Percentiles rank a stretch among this genome's conserved stretches.
Evolutionary conservation across 1,140 invertebrate genomes (phyloP).

Genomic region (Alviniconcha marisindica): DNA sequence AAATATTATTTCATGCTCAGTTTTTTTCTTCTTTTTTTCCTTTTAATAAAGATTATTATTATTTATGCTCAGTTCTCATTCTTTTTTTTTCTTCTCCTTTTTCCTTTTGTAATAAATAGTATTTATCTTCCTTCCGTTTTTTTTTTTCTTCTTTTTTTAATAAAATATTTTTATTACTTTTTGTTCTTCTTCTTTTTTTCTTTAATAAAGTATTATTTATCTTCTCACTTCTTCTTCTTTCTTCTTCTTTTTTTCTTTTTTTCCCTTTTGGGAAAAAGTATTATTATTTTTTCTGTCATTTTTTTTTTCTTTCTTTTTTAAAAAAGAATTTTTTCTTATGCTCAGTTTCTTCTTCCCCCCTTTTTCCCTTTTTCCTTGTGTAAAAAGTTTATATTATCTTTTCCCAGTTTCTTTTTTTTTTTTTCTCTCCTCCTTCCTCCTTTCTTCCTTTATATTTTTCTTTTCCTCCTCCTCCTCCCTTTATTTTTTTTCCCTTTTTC

Average conservation of each 20-base stretch:
- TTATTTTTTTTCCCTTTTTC: slow-evolving; percentile 1
- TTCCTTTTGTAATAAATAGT: too few relatives aligned
- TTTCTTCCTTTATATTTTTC: not conserved
- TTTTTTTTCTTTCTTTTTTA: not conserved
- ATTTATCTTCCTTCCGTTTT: not conserved
- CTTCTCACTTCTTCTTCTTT: slow-evolving; percentile 1
- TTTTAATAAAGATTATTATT: not conserved
- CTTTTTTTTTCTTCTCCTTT: not conserved
- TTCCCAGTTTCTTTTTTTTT: not conserved
- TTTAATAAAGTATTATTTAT: too few relatives aligned
- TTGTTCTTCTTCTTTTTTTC: too few relatives aligned
- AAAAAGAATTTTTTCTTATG: not conserved
- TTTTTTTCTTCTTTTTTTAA: too few relatives aligned
- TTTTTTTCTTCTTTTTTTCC: too few relatives aligned
- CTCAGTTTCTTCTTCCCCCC: not conserved
- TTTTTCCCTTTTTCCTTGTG: not conserved
- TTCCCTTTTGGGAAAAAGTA: too few relatives aligned
- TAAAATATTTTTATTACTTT: too few relatives aligned
- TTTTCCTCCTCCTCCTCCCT: slow-evolving; percentile 10
- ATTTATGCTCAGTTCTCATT: not conserved
- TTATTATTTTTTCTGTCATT: not conserved
- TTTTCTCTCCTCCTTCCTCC: slow-evolving; percentile 16
- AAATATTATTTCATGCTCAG: too few relatives aligned
- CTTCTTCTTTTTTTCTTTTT: not conserved
- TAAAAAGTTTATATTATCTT: not conserved